Base-by-base conservation (phyloP, 2,888 invertebrate species). In the Mythimna lalbum region DNA sequence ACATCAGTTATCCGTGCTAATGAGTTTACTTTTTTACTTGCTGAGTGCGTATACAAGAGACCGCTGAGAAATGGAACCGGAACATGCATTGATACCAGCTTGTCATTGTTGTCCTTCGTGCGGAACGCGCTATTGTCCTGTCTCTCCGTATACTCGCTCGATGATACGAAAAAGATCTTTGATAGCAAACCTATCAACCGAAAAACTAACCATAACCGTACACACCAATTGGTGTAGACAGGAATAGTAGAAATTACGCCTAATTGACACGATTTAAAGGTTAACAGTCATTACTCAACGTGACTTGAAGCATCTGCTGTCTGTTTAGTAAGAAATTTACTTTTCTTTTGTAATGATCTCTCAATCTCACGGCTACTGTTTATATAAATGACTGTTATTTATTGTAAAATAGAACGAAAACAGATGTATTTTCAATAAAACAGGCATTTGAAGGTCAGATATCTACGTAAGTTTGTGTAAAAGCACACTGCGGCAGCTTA, bases 21-120 rank as follows among this genome's bases (percentile, higher is more conserved):
- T 77, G 64, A 83, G 57, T 73, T 63, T 36, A 47, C 31, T 68
- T 82, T 81, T 78, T 81, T 78, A 62, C 39, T 60, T 63, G 69
- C 63, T 66, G n/a, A 63, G 53, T 57, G 31, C 19, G 61, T 36
- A 73, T 63, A 76, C 60, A 68, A 68, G 70, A 76, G 36, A 80
- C 63, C 73, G 75, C 76, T 67, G 72, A 57, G 81, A 84, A 83
- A 82, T 87, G 85, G 86, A 88, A 88, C 87, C 80, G 83, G 86
- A 89, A 86, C 86, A 85, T 76, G 76, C 83, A 82, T 77, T 81
- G 80, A 88, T 87, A 86, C 77, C 83, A 80, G 84, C 78, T 78
- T 86, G 87, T 90, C 88, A 93, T 94, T 93, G 92, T 93, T 92
- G 83, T 89, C 87, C 84, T 87, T 90, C 88, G 87, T 90, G 89